Evolutionary conservation across 2,797 vertebrate species (phyloP).

Genomic region (Chiloscyllium punctatum): DNA sequence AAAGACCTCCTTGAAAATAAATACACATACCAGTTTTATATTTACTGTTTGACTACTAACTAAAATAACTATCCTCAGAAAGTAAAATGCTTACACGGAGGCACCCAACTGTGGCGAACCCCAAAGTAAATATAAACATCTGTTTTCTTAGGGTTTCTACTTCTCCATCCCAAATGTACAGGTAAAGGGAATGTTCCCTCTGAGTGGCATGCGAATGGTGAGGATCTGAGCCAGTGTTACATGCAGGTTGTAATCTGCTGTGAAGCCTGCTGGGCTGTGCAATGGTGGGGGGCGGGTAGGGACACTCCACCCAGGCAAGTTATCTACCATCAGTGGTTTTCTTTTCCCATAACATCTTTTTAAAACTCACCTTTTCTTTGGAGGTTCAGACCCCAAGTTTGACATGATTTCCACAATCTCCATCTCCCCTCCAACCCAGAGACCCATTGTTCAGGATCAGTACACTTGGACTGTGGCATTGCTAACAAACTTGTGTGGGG

Average conservation of each 20-base stretch:
- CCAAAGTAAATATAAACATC: background rate
- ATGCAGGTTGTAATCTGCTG: too few relatives aligned
- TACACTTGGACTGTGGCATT: background rate
- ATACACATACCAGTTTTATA: background rate
- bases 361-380: conserved; percentile 4
- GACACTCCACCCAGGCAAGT: background rate
- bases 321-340: background rate
- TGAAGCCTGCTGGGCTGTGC: background rate
- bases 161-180: background rate
- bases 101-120: background rate
- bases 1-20: conserved; percentile 70
- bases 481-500: background rate
- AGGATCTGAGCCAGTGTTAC: background rate
- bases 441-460: background rate
- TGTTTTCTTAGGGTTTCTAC: background rate
- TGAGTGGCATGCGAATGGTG: background rate
- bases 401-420: background rate
- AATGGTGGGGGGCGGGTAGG: background rate
- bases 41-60: background rate
- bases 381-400: background rate
- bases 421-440: background rate
- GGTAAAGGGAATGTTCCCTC: background rate
- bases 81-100: background rate
- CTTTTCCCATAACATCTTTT: background rate
- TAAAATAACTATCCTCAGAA: background rate